A percentile compares a stretch with the other conserved stretches of the same genome.
Evolutionary conservation across 2,113 vertebrate species (phyloP).

Genomic region (Telmatochromis sp.): DNA sequence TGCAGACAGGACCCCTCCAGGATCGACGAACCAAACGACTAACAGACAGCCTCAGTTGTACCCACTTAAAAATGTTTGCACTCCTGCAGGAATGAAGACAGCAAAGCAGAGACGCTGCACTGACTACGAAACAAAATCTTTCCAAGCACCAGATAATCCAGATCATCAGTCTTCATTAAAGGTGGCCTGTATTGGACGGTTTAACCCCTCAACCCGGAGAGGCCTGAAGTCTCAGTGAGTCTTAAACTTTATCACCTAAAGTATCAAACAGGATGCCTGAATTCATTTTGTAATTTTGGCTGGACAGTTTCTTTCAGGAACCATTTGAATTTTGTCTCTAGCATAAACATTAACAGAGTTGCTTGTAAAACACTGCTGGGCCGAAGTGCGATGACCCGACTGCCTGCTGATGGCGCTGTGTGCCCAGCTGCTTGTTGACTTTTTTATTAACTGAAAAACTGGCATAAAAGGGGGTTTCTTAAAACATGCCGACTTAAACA

Average conservation of each 20-base stretch:
- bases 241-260: not conserved
- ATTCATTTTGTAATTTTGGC: not conserved
- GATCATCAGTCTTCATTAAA: not conserved
- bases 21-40: accelerated
- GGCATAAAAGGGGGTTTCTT: not conserved
- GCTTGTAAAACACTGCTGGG: not conserved
- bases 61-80: accelerated
- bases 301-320: not conserved
- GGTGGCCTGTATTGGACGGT: accelerated
- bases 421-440: not conserved
- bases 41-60: not conserved
- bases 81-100: not conserved
- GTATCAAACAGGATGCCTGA: not conserved
- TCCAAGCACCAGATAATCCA: not conserved
- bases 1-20: not conserved
- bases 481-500: not conserved
- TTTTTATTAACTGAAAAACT: not conserved
- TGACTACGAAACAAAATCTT: accelerated
- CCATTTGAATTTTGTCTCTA: not conserved
- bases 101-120: not conserved
- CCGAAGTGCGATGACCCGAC: accelerated
- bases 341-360: not conserved
- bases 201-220: not conserved
- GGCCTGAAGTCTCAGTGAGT: not conserved
- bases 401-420: not conserved